These are phyloP conservation scores for Globodera rostochiensis DNA, from an alignment of 1,140 invertebrate species.

Conservation along the genomic window DNA sequence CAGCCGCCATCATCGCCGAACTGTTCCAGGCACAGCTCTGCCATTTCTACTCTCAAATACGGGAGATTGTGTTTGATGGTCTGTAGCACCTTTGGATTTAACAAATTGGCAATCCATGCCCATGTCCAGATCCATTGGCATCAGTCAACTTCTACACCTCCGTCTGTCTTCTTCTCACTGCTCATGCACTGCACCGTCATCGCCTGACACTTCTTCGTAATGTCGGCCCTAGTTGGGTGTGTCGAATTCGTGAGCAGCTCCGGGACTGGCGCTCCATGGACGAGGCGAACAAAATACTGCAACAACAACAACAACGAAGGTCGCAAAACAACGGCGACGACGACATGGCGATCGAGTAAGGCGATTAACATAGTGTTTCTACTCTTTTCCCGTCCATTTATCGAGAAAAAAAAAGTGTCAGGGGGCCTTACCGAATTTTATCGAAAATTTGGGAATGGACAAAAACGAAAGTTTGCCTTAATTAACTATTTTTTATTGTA, in stretches of 20 bases:
- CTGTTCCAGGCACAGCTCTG: constrained; percentile 25
- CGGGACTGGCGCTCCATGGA: constrained; percentile 5
- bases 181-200: constrained; percentile 15
- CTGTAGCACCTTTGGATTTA: neutral
- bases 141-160: constrained; percentile 30
- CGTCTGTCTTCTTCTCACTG: constrained; percentile 10
- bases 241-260: constrained; percentile 4
- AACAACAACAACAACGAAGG: constrained; percentile 1
- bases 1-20: neutral
- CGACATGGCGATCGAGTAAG: neutral
- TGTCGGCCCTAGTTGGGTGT: neutral
- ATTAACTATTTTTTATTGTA: neutral
- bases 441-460: too few species aligned
- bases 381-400: neutral
- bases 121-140: constrained; percentile 5
- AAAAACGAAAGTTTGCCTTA: neutral
- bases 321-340: neutral
- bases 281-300: neutral
- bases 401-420: too few species aligned
- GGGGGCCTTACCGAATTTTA: too few species aligned
- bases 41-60: constrained; percentile 27
- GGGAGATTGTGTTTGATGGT: constrained; percentile 24
- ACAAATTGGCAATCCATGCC: neutral
- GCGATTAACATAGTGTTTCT: neutral
- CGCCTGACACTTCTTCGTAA: neutral